phyloP scores from a whole-genome alignment of 2,113 vertebrate species.

The Sterrhoptilus dennistouni region DNA sequence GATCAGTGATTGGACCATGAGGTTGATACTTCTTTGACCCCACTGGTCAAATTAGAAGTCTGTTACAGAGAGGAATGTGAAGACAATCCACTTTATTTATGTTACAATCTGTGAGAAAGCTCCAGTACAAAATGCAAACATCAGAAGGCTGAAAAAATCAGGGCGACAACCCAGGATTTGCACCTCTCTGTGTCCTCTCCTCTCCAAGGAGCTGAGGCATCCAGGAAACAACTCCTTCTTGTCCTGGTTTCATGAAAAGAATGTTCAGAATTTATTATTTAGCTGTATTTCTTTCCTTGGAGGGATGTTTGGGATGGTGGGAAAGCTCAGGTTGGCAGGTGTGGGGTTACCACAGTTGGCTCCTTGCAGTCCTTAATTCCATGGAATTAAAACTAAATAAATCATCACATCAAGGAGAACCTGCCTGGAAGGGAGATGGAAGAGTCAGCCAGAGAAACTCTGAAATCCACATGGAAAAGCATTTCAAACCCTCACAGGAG shows the following conservation, averaged over 20 bases:
- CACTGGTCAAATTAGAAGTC: too few species aligned
- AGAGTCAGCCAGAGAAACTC: not conserved
- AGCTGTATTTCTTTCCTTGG: not conserved
- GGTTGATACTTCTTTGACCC: too few species aligned
- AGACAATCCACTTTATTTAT: too few species aligned
- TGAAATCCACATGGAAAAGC: not conserved
- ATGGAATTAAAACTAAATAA: not conserved
- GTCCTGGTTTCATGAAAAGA: accelerated
- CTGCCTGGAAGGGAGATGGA: not conserved
- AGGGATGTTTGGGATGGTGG: not conserved
- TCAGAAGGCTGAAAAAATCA: too few species aligned
- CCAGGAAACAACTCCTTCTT: not conserved
- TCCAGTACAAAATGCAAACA: too few species aligned
- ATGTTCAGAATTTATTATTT: not conserved
- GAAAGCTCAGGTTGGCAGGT: not conserved
- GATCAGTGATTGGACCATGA: too few species aligned
- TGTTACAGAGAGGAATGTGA: too few species aligned
- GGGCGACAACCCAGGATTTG: not conserved
- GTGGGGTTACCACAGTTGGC: not conserved
- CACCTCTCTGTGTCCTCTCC: not conserved
- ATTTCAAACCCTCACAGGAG: not conserved
- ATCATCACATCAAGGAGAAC: not conserved
- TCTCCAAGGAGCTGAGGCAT: not conserved
- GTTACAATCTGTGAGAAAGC: too few species aligned
- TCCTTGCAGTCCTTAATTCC: not conserved